Evolutionary conservation across 2,888 invertebrate species (phyloP), one percentile per base, ranked within the genome.

Genomic region (Scaptomyza caliginosa): DNA sequence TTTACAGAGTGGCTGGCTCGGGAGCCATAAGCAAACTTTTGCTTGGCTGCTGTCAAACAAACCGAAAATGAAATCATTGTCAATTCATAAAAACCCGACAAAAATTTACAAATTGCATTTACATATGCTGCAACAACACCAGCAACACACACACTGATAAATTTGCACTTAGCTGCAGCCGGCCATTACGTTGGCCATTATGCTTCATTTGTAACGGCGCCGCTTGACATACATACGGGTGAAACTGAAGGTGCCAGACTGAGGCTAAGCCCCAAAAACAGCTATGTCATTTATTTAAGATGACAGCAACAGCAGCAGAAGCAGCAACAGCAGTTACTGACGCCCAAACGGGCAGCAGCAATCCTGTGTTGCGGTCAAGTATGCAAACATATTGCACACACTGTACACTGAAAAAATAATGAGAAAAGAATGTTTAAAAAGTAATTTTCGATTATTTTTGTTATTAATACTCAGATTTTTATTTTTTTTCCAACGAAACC

Each of bases 11-110:
- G 66, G 23, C n/a, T 51, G 43, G 64, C 26, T 17, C 51, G 34
- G 28, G 34, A 26, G 48, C 19, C 45, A 50, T 48, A 51, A 34
- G 59, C 39, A 48, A 62, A 67, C 38, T 48, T 34, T 57, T 63
- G 56, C 59, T 56, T 26, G 67, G 55, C 78, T 78, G 55, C 78
- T 81, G 84, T 81, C 74, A 81, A 81, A 78, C 81, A 81, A 80
- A 78, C 73, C 65, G 66, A 84, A 80, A 83, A 86, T 83, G 78
- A 83, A 86, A 86, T 86, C 82, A 83, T 86, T 83, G 82, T 86
- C 82, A 83, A 83, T 83, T 83, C 82, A 86, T 86, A 83, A 83
- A 34, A 86, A 80, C 55, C 83, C 66, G 65, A 76, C 81, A 83
- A 77, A 74, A 86, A 73, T 86, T 63, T 80, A 71, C 82, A 85